Evolutionary conservation across 1,140 invertebrate genomes (phyloP), one percentile per base, ranked within the genome.

Genomic region (Drosophila ananassae): DNA sequence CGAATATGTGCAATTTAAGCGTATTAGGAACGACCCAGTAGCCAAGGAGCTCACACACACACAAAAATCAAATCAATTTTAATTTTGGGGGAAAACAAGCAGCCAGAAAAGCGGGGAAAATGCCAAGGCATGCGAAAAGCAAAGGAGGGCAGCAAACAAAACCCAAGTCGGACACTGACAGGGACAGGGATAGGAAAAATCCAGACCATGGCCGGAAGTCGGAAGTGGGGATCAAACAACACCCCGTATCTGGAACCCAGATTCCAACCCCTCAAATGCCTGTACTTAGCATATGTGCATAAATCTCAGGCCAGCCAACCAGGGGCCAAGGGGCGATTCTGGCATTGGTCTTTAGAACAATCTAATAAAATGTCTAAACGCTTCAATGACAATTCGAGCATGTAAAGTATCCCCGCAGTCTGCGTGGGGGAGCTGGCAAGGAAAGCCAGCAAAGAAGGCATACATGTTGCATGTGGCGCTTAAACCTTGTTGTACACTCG

Each of bases 11-110:
- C 77, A 84, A 50, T 73, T 77, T 69, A 57, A 77, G 81, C 58
- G 71, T 73, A 77, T 81, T 77, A 80, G 37, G 44, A 56, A 55
- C 60, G 21, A 47, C 28, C 47, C 48, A 54, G 44, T 22, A 68
- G 21, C 44, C 64, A 56, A 55, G 41, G 10, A 69, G 63, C 30
- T 50, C 30, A 22, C 30, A 22, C 30, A 47, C 67, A 57, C 63
- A 77, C 84, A 83, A 77, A 89, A 89, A 89, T 89, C 79, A 89
- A 89, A 89, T 89, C 83, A 89, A 89, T 89, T 89, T 89, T 89
- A 89, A 89, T 89, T 89, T 89, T 66, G 73, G 61, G 66, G 61
- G 41, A 87, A 69, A 89, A 79, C 79, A 89, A 83, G 82, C 58
- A 44, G 30, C 69, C 51, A 25, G 41, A 55, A 59, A 48, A 59